Evolutionary conservation across 1,140 invertebrate genomes (phyloP).

Genomic region (Frieseomelitta varia): DNA sequence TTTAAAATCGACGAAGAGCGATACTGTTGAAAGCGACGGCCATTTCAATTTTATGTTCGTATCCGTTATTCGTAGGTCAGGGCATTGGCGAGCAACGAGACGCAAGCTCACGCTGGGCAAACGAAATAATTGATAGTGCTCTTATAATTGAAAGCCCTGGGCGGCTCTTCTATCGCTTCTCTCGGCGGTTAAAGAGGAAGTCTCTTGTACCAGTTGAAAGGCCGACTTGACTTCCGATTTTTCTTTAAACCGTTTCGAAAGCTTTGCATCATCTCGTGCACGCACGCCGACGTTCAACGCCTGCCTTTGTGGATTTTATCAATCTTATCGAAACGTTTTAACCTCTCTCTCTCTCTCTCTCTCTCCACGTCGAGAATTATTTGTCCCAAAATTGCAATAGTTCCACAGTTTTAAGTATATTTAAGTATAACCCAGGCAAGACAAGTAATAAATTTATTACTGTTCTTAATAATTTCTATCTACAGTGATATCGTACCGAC

Average conservation of each 20-base stretch:
- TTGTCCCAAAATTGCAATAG: too few species aligned
- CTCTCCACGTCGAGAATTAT: too few species aligned
- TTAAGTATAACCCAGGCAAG: too few species aligned
- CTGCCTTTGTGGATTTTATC: background rate
- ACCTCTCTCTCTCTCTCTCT: too few species aligned
- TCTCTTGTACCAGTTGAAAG: conserved; percentile 37
- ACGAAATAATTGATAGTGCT: conserved; percentile 63
- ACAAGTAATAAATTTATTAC: too few species aligned
- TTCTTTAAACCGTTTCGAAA: background rate
- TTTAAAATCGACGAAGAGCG: background rate
- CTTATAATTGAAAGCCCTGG: conserved; percentile 55
- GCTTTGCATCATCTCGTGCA: background rate
- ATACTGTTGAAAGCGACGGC: background rate
- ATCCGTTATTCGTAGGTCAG: conserved; percentile 35
- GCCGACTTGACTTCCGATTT: conserved; percentile 18
- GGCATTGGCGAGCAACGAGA: conserved; percentile 12
- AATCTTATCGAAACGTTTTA: background rate
- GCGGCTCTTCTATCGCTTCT: conserved; percentile 37
- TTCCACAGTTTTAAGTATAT: too few species aligned
- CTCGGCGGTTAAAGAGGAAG: conserved; percentile 58
- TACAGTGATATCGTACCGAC: too few species aligned
- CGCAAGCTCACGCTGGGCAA: conserved; percentile 47
- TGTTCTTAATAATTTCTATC: too few species aligned
- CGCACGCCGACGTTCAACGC: background rate
- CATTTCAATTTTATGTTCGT: background rate